Evolutionary conservation across 1,140 invertebrate species (phyloP).

Genomic region (Apis laboriosa): DNA sequence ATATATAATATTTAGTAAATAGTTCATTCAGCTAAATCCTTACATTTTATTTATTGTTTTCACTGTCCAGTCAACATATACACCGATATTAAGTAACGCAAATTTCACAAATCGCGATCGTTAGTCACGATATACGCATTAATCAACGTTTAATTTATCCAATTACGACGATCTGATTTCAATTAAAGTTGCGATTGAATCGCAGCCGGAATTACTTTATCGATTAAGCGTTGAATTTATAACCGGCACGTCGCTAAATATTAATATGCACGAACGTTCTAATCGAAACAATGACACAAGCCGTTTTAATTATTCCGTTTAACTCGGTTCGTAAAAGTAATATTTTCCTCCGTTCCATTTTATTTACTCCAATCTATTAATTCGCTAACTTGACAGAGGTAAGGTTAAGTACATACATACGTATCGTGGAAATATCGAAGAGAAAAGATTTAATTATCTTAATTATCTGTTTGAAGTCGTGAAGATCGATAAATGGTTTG

Average conservation of each 20-base stretch:
- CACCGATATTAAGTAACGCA: not conserved
- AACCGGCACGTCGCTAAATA: slow-evolving; percentile 18
- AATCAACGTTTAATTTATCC: slow-evolving; percentile 46
- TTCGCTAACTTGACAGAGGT: slow-evolving; percentile 25
- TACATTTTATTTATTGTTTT: no score
- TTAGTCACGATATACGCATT: slow-evolving; percentile 11
- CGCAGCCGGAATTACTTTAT: slow-evolving; percentile 29
- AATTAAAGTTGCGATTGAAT: slow-evolving; percentile 47
- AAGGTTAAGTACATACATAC: not conserved
- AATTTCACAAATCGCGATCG: not conserved
- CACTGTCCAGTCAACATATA: no score
- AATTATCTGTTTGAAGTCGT: slow-evolving; percentile 42
- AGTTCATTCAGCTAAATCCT: no score
- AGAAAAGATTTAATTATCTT: slow-evolving; percentile 7
- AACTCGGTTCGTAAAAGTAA: slow-evolving; percentile 46
- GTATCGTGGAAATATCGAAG: slow-evolving; percentile 7
- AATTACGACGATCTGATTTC: slow-evolving; percentile 30
- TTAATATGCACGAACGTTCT: slow-evolving; percentile 17
- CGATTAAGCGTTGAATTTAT: slow-evolving; percentile 27
- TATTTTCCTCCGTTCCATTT: slow-evolving; percentile 34
- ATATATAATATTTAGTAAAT: no score
- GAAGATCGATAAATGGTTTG: slow-evolving; percentile 22
- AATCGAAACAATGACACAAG: slow-evolving; percentile 34
- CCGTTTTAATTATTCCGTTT: slow-evolving; percentile 47
- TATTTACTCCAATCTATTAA: slow-evolving; percentile 34